phyloP scores from a whole-genome alignment of 2,797 vertebrate species.

The Silurus aristotelis region DNA sequence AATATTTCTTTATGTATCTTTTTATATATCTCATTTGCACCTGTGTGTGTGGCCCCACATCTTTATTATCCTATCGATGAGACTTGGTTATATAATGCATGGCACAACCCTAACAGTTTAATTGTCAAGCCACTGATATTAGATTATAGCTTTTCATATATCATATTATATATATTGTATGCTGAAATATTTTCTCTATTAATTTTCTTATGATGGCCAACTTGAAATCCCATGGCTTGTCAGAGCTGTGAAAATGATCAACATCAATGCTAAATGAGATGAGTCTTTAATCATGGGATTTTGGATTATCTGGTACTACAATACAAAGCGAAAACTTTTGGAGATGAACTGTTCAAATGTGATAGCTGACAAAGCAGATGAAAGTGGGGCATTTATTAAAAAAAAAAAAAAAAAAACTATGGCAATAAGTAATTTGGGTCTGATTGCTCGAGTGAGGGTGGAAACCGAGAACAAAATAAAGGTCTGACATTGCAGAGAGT shows the following conservation, averaged over 20 bases:
- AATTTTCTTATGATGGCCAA: neutral
- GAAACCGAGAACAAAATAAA: constrained; percentile 30
- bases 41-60: neutral
- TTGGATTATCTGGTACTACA: constrained; percentile 69
- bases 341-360: constrained; percentile 65
- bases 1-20: neutral
- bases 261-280: constrained; percentile 55
- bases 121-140: neutral
- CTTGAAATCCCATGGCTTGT: constrained; percentile 60
- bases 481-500: constrained; percentile 26
- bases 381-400: constrained; percentile 57
- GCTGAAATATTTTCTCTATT: neutral
- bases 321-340: constrained; percentile 63
- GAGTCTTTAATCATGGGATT: constrained; percentile 64
- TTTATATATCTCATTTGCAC: too few relatives aligned
- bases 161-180: constrained; percentile 2
- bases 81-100: neutral
- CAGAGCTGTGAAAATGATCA: constrained; percentile 59
- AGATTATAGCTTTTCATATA: constrained; percentile 7
- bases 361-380: constrained; percentile 69
- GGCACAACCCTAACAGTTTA: neutral
- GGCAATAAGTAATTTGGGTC: constrained; percentile 39
- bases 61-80: neutral
- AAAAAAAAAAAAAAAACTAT: constrained; percentile 22
- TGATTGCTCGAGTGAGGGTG: constrained; percentile 16